Evolutionary conservation across 2,888 invertebrate genomes (phyloP), one percentile per base, ranked within the genome.

Genomic region (Phasia obesa): DNA sequence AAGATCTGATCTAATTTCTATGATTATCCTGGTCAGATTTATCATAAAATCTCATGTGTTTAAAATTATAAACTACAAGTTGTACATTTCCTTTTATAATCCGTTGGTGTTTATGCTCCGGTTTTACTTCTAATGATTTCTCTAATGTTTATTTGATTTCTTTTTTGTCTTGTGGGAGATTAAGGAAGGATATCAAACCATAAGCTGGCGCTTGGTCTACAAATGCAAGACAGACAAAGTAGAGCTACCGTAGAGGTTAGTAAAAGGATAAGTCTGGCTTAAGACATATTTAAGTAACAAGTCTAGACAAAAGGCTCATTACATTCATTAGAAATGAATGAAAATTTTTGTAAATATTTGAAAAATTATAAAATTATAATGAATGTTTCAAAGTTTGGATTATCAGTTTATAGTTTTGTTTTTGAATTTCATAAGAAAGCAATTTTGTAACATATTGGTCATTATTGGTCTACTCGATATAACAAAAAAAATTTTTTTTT

Each of bases 191-290:
- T 73, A 35, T 35, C 21, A 27, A 27, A 17, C 11, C 13, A n/a
- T 76, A 76, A 76, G 76, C 71, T 60, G 81, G 76, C 71, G 75
- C 71, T 81, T 67, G 65, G 19, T 11, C 0, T n/a, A 15, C 1
- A n/a, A 42, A 42, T 19, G 17, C 17, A 47, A n/a, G n/a, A 47
- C 44, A 17, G 44, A 7, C 2, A 19, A 27, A 21, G 2, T 2
- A 7, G 23, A 60, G 51, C 35, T 62, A 25, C 17, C 27, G 73
- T 42, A 53, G 17, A n/a, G 4, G 19, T 17, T 38, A 55, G 49
- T 51, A 49, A 70, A 49, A 79, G 83, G 84, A 85, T 85, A 83
- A 85, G 84, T 84, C 49, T n/a, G 51, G 77, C 70, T 84, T 81
- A 79, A 83, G 77, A 74, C 85, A 60, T 79, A 62, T 59, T 81